Conservation (phyloP, 2,888 invertebrate species). For the Nemotelus nigrinus region DNA sequence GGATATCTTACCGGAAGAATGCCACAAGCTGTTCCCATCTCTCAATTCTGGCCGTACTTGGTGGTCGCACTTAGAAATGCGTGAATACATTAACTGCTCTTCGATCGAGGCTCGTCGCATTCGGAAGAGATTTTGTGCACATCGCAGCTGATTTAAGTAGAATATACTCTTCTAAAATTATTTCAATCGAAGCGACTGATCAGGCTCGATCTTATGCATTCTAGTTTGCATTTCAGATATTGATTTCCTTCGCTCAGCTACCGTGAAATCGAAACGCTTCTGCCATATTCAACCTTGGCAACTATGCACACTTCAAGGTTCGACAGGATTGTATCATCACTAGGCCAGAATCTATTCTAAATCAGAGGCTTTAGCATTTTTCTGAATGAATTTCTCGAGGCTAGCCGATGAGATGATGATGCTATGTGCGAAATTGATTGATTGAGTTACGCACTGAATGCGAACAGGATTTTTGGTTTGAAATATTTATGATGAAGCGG, state of each 20-base stretch:
- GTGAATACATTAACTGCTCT: slow-evolving; percentile 19
- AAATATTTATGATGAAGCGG: slow-evolving; percentile 5
- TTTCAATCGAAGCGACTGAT: slow-evolving; percentile 19
- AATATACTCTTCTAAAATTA: slow-evolving; percentile 16
- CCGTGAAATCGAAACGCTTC: neutral
- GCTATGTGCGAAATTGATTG: neutral
- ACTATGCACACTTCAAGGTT: slow-evolving; percentile 12
- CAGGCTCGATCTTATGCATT: slow-evolving; percentile 25
- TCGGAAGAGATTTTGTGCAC: slow-evolving; percentile 11
- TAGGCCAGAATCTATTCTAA: slow-evolving; percentile 3
- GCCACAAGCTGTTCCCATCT: neutral
- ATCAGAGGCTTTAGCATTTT: slow-evolving; percentile 12
- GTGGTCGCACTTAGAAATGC: slow-evolving; percentile 17
- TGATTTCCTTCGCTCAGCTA: slow-evolving; percentile 20
- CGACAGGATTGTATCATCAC: neutral
- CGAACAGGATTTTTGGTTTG: neutral
- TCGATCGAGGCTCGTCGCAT: neutral
- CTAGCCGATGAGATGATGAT: slow-evolving; percentile 2
- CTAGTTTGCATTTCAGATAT: slow-evolving; percentile 35
- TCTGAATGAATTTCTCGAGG: slow-evolving; percentile 24
- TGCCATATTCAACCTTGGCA: slow-evolving; percentile 13
- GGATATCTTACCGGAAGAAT: slow-evolving; percentile 1
- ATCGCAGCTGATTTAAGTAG: neutral
- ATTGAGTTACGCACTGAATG: slow-evolving; percentile 15
- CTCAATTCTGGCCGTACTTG: neutral